Evolutionary conservation across 1,140 invertebrate genomes (phyloP), one percentile per base, ranked within the genome.

Genomic region (Bradysia coprophila): DNA sequence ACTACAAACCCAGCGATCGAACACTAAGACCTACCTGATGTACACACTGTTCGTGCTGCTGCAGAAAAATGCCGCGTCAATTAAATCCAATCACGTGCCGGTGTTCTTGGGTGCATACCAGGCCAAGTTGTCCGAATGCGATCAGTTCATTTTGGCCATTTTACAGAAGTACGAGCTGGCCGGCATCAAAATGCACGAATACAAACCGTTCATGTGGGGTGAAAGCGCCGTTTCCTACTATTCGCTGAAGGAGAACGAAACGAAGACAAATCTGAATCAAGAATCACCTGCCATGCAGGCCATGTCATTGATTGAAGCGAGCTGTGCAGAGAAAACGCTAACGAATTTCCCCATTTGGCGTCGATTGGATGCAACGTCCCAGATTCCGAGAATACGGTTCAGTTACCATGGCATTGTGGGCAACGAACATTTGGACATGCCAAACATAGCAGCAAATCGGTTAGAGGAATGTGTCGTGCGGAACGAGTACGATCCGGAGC

Each of bases 121-220:
- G 46, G 81, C 71, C 0, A 76, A 76, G 13, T 61, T 76, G 11
- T 67, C 55, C 33, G 59, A 65, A n/a, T 66, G 63, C 19, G 81
- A 86, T 58, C 69, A 73, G 45, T 55, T 71, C 18, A 66, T 78
- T 37, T 57, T 81, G 40, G 61, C 65, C 18, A 67, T 81, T 47
- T 52, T 81, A 23, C 62, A 69, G 21, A 64, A 68, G 45, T 81
- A 80, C 49, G 78, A 81, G 55, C 56, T 52, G 23, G 64, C 67
- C 39, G 65, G 66, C 13, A 59, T 72, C 28, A 70, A 69, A 44
- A 64, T 82, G 11, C 64, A 69, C 36, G 65, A 76, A 59, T 85
- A 73, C 49, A 75, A 75, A 46, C 84, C 84, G 11, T 87, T 78
- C 50, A 61, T 88, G 1, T 88, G 79, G 75, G 82, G 85, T 5